Conservation (phyloP, 2,888 invertebrate genomes). For the Netelia inedita region DNA sequence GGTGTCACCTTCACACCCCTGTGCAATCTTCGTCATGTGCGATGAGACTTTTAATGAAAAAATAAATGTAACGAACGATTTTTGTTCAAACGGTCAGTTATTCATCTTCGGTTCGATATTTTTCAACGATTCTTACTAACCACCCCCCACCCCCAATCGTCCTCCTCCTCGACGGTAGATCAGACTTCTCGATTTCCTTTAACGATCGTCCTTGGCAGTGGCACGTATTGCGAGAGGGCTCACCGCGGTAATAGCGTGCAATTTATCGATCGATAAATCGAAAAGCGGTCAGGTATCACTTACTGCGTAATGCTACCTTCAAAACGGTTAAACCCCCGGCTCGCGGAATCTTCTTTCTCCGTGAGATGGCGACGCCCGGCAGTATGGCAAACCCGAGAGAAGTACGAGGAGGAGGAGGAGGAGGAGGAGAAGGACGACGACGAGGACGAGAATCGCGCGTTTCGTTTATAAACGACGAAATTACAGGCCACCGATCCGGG, state of each 20-base stretch:
- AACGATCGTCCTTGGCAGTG: slow-evolving; percentile 52
- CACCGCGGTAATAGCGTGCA: slow-evolving; percentile 74
- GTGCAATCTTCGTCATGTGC: too few species aligned
- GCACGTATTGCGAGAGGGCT: slow-evolving; percentile 7
- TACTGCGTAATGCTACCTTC: slow-evolving; percentile 79
- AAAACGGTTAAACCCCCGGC: slow-evolving; percentile 70
- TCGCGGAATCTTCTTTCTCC: slow-evolving; percentile 43
- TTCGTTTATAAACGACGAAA: slow-evolving; percentile 78
- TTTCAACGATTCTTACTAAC: not conserved
- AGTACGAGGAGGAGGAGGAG: slow-evolving; percentile 20
- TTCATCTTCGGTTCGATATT: not conserved
- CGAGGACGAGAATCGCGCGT: slow-evolving; percentile 56
- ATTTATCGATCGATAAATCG: slow-evolving; percentile 82
- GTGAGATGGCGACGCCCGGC: slow-evolving; percentile 10
- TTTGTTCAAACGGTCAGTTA: not conserved
- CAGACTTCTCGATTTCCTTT: slow-evolving; percentile 56
- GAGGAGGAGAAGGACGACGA: slow-evolving; percentile 46
- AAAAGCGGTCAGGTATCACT: slow-evolving; percentile 79
- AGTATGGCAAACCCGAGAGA: not conserved
- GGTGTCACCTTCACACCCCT: too few species aligned
- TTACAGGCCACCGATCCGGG: slow-evolving; percentile 74
- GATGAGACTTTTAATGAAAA: too few species aligned
- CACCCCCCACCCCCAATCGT: too few species aligned
- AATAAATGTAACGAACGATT: too few species aligned
- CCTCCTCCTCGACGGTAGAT: slow-evolving; percentile 18